Evolutionary conservation across 2,888 invertebrate species (phyloP).

Genomic region (Cryptocephalus primarius): DNA sequence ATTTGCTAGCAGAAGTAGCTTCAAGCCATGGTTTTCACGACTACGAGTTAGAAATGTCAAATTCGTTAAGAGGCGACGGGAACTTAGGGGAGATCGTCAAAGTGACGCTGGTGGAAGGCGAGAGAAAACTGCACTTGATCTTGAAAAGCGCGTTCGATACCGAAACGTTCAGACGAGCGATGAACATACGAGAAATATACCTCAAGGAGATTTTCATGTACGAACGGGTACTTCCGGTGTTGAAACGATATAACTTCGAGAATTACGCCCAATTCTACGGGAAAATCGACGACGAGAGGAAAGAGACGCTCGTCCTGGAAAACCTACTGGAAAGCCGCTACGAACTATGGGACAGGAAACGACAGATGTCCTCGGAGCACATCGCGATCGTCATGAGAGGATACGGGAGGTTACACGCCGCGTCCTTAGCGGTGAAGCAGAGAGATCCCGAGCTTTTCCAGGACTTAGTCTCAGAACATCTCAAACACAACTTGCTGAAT

Average conservation of each 20-base stretch:
- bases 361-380: constrained; percentile 10
- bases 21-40: constrained; percentile 3
- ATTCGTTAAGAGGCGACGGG: constrained; percentile 13
- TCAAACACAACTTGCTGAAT: neutral
- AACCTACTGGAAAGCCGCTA: constrained; percentile 20
- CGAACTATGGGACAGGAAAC: constrained; percentile 8
- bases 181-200: constrained; percentile 16
- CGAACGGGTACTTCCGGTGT: constrained; percentile 15
- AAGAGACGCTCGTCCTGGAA: constrained; percentile 19
- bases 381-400: constrained; percentile 8
- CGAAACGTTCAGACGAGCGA: constrained; percentile 15
- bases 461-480: neutral
- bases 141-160: constrained; percentile 21
- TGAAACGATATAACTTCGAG: constrained; percentile 1
- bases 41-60: constrained; percentile 2
- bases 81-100: constrained; percentile 17
- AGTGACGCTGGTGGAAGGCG: constrained; percentile 7
- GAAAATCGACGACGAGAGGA: constrained; percentile 2
- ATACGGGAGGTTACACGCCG: constrained; percentile 13
- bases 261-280: constrained; percentile 8
- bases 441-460: constrained; percentile 8
- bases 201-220: constrained; percentile 23
- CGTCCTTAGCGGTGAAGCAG: constrained; percentile 11
- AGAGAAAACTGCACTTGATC: constrained; percentile 14
- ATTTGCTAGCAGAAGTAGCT: constrained; percentile 3